Conservation (phyloP, 1,140 invertebrate species). For the Lepidurus apus region DNA sequence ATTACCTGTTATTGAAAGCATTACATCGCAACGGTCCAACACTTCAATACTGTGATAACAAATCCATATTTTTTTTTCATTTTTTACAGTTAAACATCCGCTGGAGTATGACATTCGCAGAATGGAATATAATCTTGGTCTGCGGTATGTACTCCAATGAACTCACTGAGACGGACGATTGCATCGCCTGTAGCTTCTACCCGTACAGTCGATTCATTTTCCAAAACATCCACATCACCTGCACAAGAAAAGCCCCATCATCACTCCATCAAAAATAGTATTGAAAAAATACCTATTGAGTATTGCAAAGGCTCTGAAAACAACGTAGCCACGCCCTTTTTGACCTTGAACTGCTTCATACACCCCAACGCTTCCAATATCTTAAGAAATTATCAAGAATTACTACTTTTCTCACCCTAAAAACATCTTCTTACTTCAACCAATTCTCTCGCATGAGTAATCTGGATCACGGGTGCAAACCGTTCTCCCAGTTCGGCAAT, state of each 20-base stretch:
- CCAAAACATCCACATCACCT: constrained; percentile 45
- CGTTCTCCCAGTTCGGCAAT: constrained; percentile 51
- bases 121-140: constrained; percentile 46
- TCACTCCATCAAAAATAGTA: background rate
- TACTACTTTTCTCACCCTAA: background rate
- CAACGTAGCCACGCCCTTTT: constrained; percentile 38
- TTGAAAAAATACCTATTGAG: constrained; percentile 2
- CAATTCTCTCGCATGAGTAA: constrained; percentile 50
- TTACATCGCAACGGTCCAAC: too few relatives aligned
- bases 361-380: constrained; percentile 47
- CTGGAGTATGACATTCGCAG: constrained; percentile 32
- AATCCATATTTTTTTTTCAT: background rate
- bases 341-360: constrained; percentile 40
- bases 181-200: constrained; percentile 50
- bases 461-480: constrained; percentile 51
- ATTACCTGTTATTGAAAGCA: too few relatives aligned
- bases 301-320: constrained; percentile 2
- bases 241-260: constrained; percentile 37
- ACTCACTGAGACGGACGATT: constrained; percentile 51
- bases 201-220: constrained; percentile 46
- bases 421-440: constrained; percentile 44
- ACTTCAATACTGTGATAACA: background rate
- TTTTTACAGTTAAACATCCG: constrained; percentile 19
- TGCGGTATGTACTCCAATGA: constrained; percentile 55
- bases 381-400: constrained; percentile 39